phyloP scores from a whole-genome alignment of 2,888 invertebrate genomes.

The Odontomyia ornata region DNA sequence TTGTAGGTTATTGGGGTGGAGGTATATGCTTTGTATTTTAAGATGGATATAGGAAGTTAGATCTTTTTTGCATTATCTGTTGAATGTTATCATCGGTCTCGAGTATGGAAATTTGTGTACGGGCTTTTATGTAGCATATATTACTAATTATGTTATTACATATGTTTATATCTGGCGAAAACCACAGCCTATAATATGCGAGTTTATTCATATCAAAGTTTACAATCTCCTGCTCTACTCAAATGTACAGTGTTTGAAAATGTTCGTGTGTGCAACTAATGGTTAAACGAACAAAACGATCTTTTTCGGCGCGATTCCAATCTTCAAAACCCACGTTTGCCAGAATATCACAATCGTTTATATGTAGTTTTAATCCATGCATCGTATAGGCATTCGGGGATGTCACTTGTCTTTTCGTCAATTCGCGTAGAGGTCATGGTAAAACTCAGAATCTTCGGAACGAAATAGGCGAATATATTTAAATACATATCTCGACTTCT shows the following conservation, averaged over 20 bases:
- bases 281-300: background rate
- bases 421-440: too few species aligned
- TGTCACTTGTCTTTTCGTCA: too few species aligned
- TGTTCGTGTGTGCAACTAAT: background rate
- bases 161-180: slow-evolving; percentile 15
- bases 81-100: background rate
- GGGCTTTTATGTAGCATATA: background rate
- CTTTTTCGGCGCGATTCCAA: background rate
- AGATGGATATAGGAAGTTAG: too few species aligned
- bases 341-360: too few species aligned
- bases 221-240: slow-evolving; percentile 11
- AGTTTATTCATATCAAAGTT: slow-evolving; percentile 14
- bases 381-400: too few species aligned
- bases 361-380: too few species aligned
- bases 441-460: too few species aligned
- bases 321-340: background rate
- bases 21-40: background rate
- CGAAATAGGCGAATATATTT: too few species aligned
- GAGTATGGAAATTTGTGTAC: background rate
- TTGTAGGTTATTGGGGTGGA: background rate
- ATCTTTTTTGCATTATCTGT: background rate
- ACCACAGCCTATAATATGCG: slow-evolving; percentile 43
- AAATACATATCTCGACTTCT: too few species aligned
- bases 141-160: slow-evolving; percentile 12
- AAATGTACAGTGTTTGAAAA: background rate